Evolutionary conservation across 2,888 invertebrate genomes (phyloP), one percentile per base, ranked within the genome.

Genomic region (Nephrocerus scutellatus): DNA sequence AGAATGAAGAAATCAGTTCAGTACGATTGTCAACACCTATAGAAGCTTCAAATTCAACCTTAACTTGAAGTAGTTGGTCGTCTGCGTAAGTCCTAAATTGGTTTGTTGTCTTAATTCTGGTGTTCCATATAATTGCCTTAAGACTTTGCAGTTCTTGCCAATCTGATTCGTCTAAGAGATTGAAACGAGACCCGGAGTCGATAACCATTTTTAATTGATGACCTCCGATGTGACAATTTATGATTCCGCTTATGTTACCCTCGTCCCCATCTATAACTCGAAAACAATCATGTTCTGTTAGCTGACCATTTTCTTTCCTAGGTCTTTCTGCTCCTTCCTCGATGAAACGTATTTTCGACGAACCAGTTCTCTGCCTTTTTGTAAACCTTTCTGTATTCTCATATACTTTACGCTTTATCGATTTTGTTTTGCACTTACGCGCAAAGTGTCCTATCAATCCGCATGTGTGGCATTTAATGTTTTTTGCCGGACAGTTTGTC

Each of bases 21-120:
- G 25, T 6, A 6, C 15, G n/a, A 2, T 29, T 19, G 9, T 14
- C 8, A n/a, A 29, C n/a, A 10, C 29, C 22, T 30, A 46, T 37
- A 6, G 39, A 33, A 12, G 46, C 42, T 6, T 46, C 31, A 37
- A 45, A 46, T 12, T 47, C 36, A 8, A 22, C 13, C n/a, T 35
- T 23, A 19, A 44, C 28, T 14, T 37, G 37, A 2, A 46, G 39
- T 14, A 36, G 16, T 10, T 46, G 16, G 14, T 39, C 31, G 13
- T 32, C 41, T 1, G 41, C 47, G 12, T 46, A 47, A 14, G 41
- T 44, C 14, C 36, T 42, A 13, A 46, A 48, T 30, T 42, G 36
- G 6, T 48, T 43, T 31, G 30, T 16, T 13, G 42, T 43, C 28
- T 39, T 30, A 10, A 31, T 39, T 23, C 44, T 30, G 7, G 39